These are phyloP conservation scores for Spisula solida DNA, from an alignment of 2,888 invertebrate genomes.

Conservation along the genomic window DNA sequence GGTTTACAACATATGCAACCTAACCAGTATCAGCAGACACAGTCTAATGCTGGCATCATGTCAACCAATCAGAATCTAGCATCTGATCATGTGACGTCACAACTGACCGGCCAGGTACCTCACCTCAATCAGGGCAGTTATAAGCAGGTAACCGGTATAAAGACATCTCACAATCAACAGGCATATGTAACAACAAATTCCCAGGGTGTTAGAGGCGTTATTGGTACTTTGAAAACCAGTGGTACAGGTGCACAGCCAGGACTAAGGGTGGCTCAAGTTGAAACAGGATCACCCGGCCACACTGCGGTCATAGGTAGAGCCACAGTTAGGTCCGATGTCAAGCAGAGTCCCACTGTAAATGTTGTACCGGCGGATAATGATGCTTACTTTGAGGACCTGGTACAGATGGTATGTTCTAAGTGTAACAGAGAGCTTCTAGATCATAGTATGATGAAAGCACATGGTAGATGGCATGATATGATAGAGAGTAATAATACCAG, in stretches of 20 bases:
- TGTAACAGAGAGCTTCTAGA: conserved; percentile 59
- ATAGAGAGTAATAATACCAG: conserved; percentile 30
- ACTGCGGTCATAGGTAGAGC: neutral
- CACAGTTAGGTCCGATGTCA: neutral
- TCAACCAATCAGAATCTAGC: conserved; percentile 29
- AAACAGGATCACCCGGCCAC: neutral
- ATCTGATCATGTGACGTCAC: conserved; percentile 18
- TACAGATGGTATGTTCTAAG: conserved; percentile 58
- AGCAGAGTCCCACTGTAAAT: neutral
- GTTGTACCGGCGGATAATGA: conserved; percentile 33
- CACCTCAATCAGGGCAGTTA: neutral
- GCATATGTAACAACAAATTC: conserved; percentile 38
- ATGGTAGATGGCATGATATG: conserved; percentile 59
- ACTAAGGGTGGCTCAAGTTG: neutral
- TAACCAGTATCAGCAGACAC: conserved; percentile 40
- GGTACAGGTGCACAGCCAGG: conserved; percentile 16
- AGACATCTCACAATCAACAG: neutral
- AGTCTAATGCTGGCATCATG: conserved; percentile 23
- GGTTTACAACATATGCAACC: conserved; percentile 10
- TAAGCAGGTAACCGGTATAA: conserved; percentile 26
- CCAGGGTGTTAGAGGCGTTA: conserved; percentile 49
- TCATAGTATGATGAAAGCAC: conserved; percentile 53
- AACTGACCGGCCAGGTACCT: conserved; percentile 15
- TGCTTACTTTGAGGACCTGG: conserved; percentile 43
- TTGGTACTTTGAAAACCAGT: conserved; percentile 32